These are phyloP conservation scores for Diaprepes abbreviatus DNA, from an alignment of 2,888 invertebrate species.

Conservation along the genomic window DNA sequence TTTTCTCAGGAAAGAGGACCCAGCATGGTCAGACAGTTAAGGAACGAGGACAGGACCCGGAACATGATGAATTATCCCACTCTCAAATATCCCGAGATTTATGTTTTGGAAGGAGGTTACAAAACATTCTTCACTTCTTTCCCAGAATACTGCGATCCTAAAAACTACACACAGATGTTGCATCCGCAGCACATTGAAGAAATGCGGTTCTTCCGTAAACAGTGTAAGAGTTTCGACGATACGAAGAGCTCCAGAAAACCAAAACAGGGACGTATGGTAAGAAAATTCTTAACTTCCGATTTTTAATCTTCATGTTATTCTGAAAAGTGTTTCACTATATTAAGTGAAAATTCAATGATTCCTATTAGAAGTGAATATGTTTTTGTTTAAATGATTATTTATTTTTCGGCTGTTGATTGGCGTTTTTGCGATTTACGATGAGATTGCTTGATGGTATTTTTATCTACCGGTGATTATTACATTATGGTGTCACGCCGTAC, in stretches of 20 bases:
- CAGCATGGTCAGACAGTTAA: slow-evolving; percentile 73
- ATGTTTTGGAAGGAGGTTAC: slow-evolving; percentile 91
- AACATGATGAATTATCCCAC: slow-evolving; percentile 88
- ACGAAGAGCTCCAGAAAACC: background rate
- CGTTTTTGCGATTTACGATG: background rate
- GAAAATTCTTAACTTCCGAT: slow-evolving; percentile 13
- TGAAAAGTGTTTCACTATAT: background rate
- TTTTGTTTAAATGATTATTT: background rate
- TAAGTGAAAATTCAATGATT: background rate
- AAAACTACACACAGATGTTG: slow-evolving; percentile 85
- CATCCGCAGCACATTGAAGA: slow-evolving; percentile 82
- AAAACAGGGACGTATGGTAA: background rate
- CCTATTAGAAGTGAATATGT: background rate
- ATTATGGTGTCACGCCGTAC: too few species aligned
- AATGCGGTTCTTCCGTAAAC: slow-evolving; percentile 79
- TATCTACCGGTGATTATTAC: background rate
- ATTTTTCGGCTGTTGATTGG: background rate
- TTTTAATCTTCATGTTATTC: background rate
- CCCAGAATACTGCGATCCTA: slow-evolving; percentile 78
- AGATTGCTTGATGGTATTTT: background rate
- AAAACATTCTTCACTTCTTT: slow-evolving; percentile 82
- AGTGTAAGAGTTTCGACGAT: slow-evolving; percentile 71
- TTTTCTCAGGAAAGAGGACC: slow-evolving; percentile 97
- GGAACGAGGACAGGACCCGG: slow-evolving; percentile 81
- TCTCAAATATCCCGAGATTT: slow-evolving; percentile 91